Conservation (phyloP, 2,888 invertebrate species). For the Drosophila meridionalis region DNA sequence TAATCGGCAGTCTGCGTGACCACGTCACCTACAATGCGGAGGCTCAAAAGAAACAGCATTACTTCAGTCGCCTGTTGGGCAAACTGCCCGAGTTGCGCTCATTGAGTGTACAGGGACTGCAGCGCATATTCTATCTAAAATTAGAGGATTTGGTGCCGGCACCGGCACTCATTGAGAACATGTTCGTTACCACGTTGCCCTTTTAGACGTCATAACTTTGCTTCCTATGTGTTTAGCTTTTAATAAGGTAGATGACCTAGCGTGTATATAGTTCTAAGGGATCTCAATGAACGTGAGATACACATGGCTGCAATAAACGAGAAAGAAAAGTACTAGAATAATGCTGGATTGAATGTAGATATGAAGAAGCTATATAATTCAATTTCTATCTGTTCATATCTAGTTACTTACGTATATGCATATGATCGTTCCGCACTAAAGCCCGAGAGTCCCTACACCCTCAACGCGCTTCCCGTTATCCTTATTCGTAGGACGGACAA, state of each 20-base stretch:
- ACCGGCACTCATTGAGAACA: slow-evolving; percentile 96
- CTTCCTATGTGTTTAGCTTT: slow-evolving; percentile 55
- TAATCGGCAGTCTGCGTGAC: slow-evolving; percentile 97
- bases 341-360: slow-evolving; percentile 4
- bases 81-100: slow-evolving; percentile 97
- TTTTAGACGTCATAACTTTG: slow-evolving; percentile 87
- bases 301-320: slow-evolving; percentile 5
- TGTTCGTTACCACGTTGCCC: slow-evolving; percentile 97
- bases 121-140: slow-evolving; percentile 97
- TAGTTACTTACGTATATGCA: not conserved
- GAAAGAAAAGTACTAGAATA: not conserved
- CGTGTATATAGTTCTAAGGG: slow-evolving; percentile 29
- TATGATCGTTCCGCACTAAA: not conserved
- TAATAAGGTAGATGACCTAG: slow-evolving; percentile 16
- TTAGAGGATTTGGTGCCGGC: slow-evolving; percentile 96
- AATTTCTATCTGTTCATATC: slow-evolving; percentile 7
- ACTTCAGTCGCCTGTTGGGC: slow-evolving; percentile 96
- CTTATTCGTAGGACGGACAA: too few species aligned
- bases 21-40: slow-evolving; percentile 97
- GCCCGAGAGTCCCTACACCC: not conserved
- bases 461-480: not conserved
- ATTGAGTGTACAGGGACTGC: slow-evolving; percentile 96
- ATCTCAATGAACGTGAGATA: slow-evolving; percentile 30
- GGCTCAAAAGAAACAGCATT: slow-evolving; percentile 95
- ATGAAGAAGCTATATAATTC: slow-evolving; percentile 11